Percentiles rank a stretch among this genome's conserved stretches.
Conservation (phyloP, 23 tunicate species). For the Ascidia mentula region DNA sequence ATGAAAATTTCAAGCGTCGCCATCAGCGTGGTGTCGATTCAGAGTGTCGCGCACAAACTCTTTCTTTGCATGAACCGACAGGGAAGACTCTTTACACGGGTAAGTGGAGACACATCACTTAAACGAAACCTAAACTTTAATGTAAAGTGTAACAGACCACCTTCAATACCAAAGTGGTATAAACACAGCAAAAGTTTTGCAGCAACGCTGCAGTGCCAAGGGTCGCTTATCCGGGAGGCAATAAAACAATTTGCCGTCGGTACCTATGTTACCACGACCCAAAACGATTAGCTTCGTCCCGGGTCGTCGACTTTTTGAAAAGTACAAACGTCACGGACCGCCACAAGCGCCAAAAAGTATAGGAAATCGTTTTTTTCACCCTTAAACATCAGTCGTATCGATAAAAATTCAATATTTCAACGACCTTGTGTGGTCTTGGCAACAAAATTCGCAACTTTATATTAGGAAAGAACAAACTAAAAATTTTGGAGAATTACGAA, state of each 20-base stretch:
- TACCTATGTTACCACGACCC: neutral
- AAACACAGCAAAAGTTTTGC: neutral
- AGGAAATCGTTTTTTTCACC: neutral
- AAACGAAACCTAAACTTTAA: neutral
- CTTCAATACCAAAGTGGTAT: no score
- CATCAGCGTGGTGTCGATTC: conserved; percentile 68
- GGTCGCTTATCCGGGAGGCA: neutral
- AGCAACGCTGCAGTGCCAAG: neutral
- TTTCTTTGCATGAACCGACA: conserved; percentile 71
- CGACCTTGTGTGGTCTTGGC: neutral
- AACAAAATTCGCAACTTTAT: no score
- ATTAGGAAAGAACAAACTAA: no score
- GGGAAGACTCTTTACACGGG: conserved; percentile 57
- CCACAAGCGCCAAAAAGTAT: neutral
- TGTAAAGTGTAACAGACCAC: no score
- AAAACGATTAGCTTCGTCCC: neutral
- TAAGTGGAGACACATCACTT: conserved; percentile 25
- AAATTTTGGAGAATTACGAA: no score
- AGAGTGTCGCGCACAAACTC: conserved; percentile 21
- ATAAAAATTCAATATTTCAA: neutral
- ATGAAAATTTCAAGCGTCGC: conserved; percentile 77
- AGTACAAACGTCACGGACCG: conserved; percentile 9
- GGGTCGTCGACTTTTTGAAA: neutral
- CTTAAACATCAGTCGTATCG: neutral
- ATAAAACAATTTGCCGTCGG: neutral